Base-by-base conservation (phyloP, 2,888 invertebrate genomes). In the Aphidoletes aphidimyza region DNA sequence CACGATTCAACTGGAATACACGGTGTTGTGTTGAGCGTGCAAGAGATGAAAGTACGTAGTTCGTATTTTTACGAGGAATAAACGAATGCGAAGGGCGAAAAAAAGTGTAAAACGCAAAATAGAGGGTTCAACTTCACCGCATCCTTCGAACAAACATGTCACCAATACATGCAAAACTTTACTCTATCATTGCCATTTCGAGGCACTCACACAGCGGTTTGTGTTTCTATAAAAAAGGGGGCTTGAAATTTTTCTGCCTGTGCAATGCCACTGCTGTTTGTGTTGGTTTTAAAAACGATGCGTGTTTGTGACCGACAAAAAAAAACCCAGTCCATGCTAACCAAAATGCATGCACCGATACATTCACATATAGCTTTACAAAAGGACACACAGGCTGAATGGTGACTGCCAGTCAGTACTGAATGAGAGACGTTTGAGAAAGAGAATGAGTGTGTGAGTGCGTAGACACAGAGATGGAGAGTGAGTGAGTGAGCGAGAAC, bases 21-120 rank as follows among this genome's bases (percentile, higher is more conserved):
- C 11, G n/a, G 34, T 30, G 69, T 8, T 37, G 81, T 37, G 11
- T 37, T 37, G 37, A 37, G 81, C 37, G 81, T 37, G 81, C 81
- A 81, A 81, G 81, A 81, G 81, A 81, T n/a, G 37, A 37, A 37
- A 37, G n/a, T 81, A 81, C n/a, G 11, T 81, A 19, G 37, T n/a
- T n/a, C n/a, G 22, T 39, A 81, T 81, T 81, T 81, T 81, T 81
- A 81, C 69, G 69, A 69, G 34, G 69, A 69, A 69, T 69, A 69
- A 69, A 69, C 69, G 69, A 69, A 69, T 69, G 34, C 34, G 30
- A 69, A 81, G 1, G 36, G 81, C 54, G n/a, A 36, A 81, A 81
- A 81, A 81, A n/a, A 81, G 37, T 37, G 81, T 81, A 81, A 37
- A 81, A 81, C 81, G 37, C 81, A 81, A 81, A 81, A 81, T 81